These are phyloP conservation scores for Sus scrofa DNA, from an alignment of 2,113 vertebrate genomes.

Conservation along the genomic window DNA sequence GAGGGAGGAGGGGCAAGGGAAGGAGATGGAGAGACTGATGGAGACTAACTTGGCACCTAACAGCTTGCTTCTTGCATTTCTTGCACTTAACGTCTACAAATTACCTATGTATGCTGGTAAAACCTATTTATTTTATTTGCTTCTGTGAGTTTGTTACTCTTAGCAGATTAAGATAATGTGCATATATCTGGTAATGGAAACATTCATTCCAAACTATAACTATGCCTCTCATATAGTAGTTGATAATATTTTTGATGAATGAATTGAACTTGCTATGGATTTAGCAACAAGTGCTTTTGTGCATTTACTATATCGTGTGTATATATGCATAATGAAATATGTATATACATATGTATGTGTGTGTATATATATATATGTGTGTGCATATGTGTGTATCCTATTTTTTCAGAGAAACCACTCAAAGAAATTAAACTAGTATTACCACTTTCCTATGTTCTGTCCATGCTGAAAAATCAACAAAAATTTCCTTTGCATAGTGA, in stretches of 20 bases:
- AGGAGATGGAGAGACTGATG: not conserved
- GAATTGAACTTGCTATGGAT: slow-evolving; percentile 14
- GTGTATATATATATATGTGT: not conserved
- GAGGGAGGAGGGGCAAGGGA: not conserved
- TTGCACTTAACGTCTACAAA: not conserved
- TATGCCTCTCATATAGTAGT: not conserved
- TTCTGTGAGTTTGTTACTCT: not conserved
- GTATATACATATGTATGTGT: not conserved
- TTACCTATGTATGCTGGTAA: not conserved
- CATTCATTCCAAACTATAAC: not conserved
- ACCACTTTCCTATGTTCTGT: not conserved
- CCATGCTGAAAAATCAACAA: not conserved
- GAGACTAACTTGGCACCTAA: not conserved
- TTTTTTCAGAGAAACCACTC: not conserved
- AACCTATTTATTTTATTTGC: not conserved
- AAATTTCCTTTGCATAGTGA: not conserved
- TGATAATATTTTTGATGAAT: not conserved
- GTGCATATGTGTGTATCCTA: not conserved
- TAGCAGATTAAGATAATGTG: not conserved
- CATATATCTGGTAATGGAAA: not conserved
- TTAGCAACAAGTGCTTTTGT: not conserved
- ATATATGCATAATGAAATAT: not conserved
- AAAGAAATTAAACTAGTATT: not conserved
- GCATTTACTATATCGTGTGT: not conserved
- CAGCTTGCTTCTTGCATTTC: not conserved